phyloP scores from a whole-genome alignment of 2,888 invertebrate species.

The Lithophane ornitopus region DNA sequence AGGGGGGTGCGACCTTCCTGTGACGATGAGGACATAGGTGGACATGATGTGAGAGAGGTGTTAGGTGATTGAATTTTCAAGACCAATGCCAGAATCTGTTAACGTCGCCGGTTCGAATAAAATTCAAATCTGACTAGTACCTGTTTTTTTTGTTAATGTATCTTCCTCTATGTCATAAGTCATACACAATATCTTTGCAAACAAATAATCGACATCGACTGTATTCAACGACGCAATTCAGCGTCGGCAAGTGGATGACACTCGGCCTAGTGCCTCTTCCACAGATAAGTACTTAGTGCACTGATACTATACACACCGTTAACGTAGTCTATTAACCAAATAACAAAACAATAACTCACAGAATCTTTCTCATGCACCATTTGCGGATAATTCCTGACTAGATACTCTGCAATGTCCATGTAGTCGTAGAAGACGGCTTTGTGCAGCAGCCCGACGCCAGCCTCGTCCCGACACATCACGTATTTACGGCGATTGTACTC shows the following conservation, averaged over 20 bases:
- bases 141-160: not conserved
- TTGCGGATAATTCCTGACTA: conserved; percentile 92
- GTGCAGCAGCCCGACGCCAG: conserved; percentile 94
- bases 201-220: not conserved
- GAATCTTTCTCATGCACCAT: conserved; percentile 93
- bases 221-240: not conserved
- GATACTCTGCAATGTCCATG: conserved; percentile 93
- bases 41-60: not conserved
- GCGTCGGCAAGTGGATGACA: not conserved
- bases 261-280: not conserved
- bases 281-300: not conserved
- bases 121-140: not conserved
- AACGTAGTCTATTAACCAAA: not conserved
- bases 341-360: conserved; percentile 84
- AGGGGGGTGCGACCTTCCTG: conserved; percentile 93
- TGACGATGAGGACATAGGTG: not conserved
- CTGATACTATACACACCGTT: too few relatives aligned
- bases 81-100: not conserved
- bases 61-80: not conserved
- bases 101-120: not conserved
- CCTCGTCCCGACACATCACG: conserved; percentile 91
- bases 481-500: conserved; percentile 85
- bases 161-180: not conserved
- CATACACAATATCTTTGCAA: not conserved
- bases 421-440: conserved; percentile 95